These are phyloP conservation scores for Atta texana DNA, from an alignment of 1,140 invertebrate genomes.

Conservation along the genomic window DNA sequence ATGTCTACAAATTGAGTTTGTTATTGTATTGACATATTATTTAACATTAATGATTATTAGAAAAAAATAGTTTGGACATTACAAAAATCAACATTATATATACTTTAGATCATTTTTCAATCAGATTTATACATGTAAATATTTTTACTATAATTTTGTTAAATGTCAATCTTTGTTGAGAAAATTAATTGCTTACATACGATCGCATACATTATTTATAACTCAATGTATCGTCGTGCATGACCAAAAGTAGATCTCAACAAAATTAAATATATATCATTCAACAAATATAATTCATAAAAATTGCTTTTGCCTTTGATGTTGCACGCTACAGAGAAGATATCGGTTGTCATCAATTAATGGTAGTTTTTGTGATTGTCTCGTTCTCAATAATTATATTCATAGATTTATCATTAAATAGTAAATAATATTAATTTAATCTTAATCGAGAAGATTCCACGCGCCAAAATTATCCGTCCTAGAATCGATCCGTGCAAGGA, in stretches of 20 bases:
- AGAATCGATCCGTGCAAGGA: not conserved
- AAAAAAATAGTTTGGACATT: slow-evolving; percentile 9
- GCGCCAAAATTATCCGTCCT: not conserved
- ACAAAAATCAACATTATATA: not conserved
- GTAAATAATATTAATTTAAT: slow-evolving; percentile 44
- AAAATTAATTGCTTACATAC: slow-evolving; percentile 61
- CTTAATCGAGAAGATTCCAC: slow-evolving; percentile 1
- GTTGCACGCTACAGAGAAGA: slow-evolving; percentile 9
- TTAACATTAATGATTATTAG: not conserved
- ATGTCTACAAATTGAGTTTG: not conserved
- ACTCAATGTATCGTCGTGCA: slow-evolving; percentile 21
- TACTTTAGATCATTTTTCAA: not conserved
- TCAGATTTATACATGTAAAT: not conserved
- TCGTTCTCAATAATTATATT: slow-evolving; percentile 70
- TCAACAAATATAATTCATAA: slow-evolving; percentile 81
- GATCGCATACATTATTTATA: not conserved
- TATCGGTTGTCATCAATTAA: slow-evolving; percentile 25
- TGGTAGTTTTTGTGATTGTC: slow-evolving; percentile 70
- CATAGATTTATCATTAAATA: slow-evolving; percentile 20
- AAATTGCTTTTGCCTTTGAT: slow-evolving; percentile 56
- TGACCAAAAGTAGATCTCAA: slow-evolving; percentile 65
- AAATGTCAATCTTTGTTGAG: slow-evolving; percentile 12
- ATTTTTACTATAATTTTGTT: not conserved
- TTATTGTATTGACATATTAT: not conserved
- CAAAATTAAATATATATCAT: slow-evolving; percentile 82